Conservation (phyloP, 53 echinoderm and acorn worm genomes). For the Crossaster papposus region DNA sequence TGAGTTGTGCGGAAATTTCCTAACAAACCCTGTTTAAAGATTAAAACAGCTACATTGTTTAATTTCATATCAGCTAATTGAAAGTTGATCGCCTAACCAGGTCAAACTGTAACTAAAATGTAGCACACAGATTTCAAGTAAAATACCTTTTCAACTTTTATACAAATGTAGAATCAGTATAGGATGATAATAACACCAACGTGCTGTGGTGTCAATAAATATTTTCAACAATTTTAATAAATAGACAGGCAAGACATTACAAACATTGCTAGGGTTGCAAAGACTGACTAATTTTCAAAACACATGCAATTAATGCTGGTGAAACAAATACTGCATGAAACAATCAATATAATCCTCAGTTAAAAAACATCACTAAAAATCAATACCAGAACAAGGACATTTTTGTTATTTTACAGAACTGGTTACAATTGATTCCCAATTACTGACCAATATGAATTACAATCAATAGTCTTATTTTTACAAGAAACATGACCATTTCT, state of each 20-base stretch:
- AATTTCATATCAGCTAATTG: background rate
- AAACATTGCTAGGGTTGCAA: background rate
- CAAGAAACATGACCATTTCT: background rate
- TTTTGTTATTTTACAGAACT: background rate
- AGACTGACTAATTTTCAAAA: background rate
- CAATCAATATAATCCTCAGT: background rate
- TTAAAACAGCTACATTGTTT: background rate
- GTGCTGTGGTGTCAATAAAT: slow-evolving; percentile 27
- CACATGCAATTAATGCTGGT: slow-evolving; percentile 39
- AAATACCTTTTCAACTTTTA: slow-evolving; percentile 2
- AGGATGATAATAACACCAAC: background rate
- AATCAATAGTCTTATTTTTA: background rate
- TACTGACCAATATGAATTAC: background rate
- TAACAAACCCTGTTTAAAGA: slow-evolving; percentile 41
- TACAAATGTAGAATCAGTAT: slow-evolving; percentile 11
- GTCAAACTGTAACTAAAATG: background rate
- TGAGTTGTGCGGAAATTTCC: background rate
- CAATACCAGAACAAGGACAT: background rate
- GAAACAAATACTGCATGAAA: slow-evolving; percentile 22
- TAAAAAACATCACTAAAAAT: background rate
- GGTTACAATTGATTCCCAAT: background rate
- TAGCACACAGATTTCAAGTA: slow-evolving; percentile 39
- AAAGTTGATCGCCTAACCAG: background rate
- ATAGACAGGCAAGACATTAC: slow-evolving; percentile 43
- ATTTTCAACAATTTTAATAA: slow-evolving; percentile 36